Evolutionary conservation across 2,888 invertebrate species (phyloP).

Genomic region (Elmis aenea): DNA sequence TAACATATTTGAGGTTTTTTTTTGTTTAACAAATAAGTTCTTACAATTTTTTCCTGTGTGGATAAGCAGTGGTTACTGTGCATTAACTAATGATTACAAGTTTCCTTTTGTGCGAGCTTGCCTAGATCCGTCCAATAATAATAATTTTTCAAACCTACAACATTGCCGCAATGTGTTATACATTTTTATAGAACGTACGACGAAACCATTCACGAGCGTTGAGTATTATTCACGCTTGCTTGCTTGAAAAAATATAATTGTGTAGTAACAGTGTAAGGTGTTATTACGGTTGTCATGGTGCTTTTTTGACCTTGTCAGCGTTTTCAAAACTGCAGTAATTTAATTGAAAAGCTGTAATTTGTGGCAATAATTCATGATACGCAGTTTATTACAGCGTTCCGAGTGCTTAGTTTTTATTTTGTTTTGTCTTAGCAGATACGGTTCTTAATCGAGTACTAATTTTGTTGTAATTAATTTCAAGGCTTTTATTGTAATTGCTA

Average conservation of each 20-base stretch:
- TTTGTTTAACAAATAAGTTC: too few relatives aligned
- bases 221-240: slow-evolving; percentile 9
- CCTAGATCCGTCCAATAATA: too few relatives aligned
- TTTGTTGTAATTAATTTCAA: slow-evolving; percentile 6
- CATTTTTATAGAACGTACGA: too few relatives aligned
- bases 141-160: too few relatives aligned
- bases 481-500: slow-evolving; percentile 5
- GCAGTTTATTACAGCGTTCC: slow-evolving; percentile 3
- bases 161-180: too few relatives aligned
- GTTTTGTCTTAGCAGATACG: slow-evolving; percentile 6
- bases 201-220: too few relatives aligned
- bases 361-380: slow-evolving; percentile 22
- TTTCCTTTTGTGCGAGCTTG: too few relatives aligned
- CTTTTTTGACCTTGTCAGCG: slow-evolving; percentile 22
- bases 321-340: slow-evolving; percentile 21
- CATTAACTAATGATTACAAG: too few relatives aligned
- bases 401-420: slow-evolving; percentile 5
- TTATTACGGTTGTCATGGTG: slow-evolving; percentile 23
- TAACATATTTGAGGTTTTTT: too few relatives aligned
- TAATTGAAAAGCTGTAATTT: slow-evolving; percentile 26
- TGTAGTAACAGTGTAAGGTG: slow-evolving; percentile 14
- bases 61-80: too few relatives aligned
- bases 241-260: slow-evolving; percentile 18
- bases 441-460: slow-evolving; percentile 5
- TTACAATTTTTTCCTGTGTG: too few relatives aligned